Evolutionary conservation across 2,888 invertebrate genomes (phyloP), one percentile per base, ranked within the genome.

Genomic region (Blera fallax): DNA sequence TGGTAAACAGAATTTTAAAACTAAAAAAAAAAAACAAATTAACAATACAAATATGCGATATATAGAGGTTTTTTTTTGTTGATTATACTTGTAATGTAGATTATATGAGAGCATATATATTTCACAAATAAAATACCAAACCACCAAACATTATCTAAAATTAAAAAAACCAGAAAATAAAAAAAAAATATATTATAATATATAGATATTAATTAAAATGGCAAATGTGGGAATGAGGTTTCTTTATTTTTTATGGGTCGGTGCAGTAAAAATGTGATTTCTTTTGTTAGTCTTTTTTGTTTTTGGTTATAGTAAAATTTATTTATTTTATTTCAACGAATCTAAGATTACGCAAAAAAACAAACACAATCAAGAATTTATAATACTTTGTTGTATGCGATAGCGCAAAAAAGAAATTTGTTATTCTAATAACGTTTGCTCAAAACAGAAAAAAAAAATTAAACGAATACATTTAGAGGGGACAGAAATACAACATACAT

Each of bases 91-190:
- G 80, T 69, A 76, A 79, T 79, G 69, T 62, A 69, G 74, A 74
- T 69, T 74, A 70, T 69, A 84, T 84, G 83, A 83, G 78, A 80
- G 70, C 70, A 76, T 79, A 70, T 77, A 67, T 84, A 70, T 74
- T 70, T 84, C 80, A 84, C 83, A 84, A 84, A 84, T 79, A 84
- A 80, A 80, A 80, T 84, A 84, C 84, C 84, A 84, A 84, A 84
- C 84, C 84, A 84, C 84, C 84, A 84, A 70, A 84, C 84, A 84
- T 84, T 84, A 84, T 84, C 84, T 84, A 84, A 84, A 84, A 84
- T 84, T 84, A 79, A 84, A 73, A 40, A 80, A 84, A 74, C 77
- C 77, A 74, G 48, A 80, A 70, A 74, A 58, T 16, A 60, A 78
- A 62, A 65, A 70, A 24, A 83, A 73, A 77, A 56, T 84, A 80